A percentile compares a stretch with the other conserved stretches of the same genome.
These are phyloP conservation scores for Chrysolina americana DNA, from an alignment of 2,888 invertebrate genomes.

Conservation along the genomic window DNA sequence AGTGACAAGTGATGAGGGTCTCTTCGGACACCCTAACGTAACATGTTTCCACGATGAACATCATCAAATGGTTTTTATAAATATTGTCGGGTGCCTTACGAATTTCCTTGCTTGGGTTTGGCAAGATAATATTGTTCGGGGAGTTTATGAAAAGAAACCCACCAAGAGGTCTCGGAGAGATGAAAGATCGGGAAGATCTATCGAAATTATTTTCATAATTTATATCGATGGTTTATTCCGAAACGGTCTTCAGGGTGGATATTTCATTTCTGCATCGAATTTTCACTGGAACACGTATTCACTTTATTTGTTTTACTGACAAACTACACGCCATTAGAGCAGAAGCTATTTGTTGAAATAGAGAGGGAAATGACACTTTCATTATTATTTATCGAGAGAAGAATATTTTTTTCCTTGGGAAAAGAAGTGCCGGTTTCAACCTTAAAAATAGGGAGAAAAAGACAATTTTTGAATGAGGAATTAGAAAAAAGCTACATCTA, in stretches of 20 bases:
- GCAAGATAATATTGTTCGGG: conserved; percentile 29
- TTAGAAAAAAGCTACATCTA: too few relatives aligned
- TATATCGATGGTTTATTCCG: conserved; percentile 15
- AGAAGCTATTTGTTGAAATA: too few relatives aligned
- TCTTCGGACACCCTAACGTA: conserved; percentile 38
- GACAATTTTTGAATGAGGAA: too few relatives aligned
- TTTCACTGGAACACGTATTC: not conserved
- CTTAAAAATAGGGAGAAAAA: too few relatives aligned
- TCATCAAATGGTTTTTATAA: conserved; percentile 39
- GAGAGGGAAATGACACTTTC: too few relatives aligned
- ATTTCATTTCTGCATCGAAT: not conserved
- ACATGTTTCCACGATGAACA: conserved; percentile 40
- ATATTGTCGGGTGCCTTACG: conserved; percentile 28
- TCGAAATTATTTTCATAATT: conserved; percentile 26
- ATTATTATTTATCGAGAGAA: too few relatives aligned
- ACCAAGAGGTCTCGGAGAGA: conserved; percentile 4
- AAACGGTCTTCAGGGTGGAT: not conserved
- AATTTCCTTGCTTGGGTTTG: conserved; percentile 12
- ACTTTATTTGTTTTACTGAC: too few relatives aligned
- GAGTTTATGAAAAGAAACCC: conserved; percentile 21
- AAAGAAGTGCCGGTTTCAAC: too few relatives aligned
- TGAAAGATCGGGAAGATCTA: conserved; percentile 13
- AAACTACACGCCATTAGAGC: too few relatives aligned
- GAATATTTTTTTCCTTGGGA: too few relatives aligned
- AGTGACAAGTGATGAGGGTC: conserved; percentile 51